phyloP scores from a whole-genome alignment of 2,797 vertebrate genomes.

The Sebastes oblongus region DNA sequence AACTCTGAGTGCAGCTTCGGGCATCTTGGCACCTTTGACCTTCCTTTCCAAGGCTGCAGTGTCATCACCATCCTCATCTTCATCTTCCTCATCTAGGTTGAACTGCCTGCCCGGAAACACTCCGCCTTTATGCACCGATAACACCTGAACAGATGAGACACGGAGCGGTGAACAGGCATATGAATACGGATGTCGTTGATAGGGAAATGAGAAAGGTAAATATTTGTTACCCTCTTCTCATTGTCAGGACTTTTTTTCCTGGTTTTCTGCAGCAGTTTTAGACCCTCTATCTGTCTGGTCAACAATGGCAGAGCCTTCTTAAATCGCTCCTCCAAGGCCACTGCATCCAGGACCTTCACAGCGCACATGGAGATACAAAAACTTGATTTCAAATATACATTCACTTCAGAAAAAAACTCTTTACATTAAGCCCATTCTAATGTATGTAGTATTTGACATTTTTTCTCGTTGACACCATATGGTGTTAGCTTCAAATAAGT shows the following conservation, averaged over 20 bases:
- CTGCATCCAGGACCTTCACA: conserved; percentile 91
- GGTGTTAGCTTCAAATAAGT: not conserved
- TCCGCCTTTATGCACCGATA: conserved; percentile 82
- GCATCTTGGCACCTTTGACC: conserved; percentile 89
- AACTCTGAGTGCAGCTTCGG: conserved; percentile 90
- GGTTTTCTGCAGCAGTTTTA: conserved; percentile 94
- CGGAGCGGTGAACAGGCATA: not conserved
- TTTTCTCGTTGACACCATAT: not conserved
- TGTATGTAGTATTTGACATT: too few relatives aligned
- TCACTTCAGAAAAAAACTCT: not conserved
- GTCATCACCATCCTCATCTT: conserved; percentile 93
- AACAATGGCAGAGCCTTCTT: conserved; percentile 93
- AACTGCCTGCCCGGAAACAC: conserved; percentile 83
- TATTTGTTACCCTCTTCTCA: conserved; percentile 87
- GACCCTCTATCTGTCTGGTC: conserved; percentile 93
- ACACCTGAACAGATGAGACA: conserved; percentile 74
- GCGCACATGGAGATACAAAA: not conserved
- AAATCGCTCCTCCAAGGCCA: conserved; percentile 93
- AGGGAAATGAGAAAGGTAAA: not conserved
- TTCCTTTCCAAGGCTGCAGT: conserved; percentile 88
- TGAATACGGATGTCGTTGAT: fast-evolving
- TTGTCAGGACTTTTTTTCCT: conserved; percentile 88
- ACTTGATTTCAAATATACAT: not conserved
- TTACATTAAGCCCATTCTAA: too few relatives aligned
- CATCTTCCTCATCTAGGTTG: conserved; percentile 89